Conservation (phyloP, 1,140 invertebrate genomes). For the Drosophila malerkotliana region DNA sequence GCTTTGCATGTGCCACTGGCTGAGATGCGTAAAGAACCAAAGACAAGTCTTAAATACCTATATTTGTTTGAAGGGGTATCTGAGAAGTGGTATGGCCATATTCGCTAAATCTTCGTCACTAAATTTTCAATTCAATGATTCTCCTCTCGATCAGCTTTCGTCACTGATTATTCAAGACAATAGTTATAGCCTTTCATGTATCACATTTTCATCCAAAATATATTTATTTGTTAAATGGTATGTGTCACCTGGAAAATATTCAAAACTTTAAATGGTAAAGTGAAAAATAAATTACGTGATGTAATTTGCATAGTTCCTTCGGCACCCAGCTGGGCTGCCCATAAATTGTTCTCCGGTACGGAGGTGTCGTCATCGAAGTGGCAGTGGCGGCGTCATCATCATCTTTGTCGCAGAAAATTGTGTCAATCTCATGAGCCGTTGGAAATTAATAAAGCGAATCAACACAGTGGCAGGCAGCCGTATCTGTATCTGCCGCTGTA, state of each 20-base stretch:
- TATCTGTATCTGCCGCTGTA: slow-evolving; percentile 39
- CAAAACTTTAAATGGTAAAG: slow-evolving; percentile 13
- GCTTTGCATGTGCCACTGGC: slow-evolving; percentile 44
- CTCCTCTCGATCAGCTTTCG: too few relatives aligned
- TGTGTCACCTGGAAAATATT: not conserved
- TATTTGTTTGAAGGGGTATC: too few relatives aligned
- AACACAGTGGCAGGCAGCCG: slow-evolving; percentile 11
- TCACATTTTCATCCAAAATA: too few relatives aligned
- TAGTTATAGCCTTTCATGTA: too few relatives aligned
- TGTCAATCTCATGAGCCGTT: slow-evolving; percentile 61
- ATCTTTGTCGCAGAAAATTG: slow-evolving; percentile 38
- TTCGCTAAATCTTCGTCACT: too few relatives aligned
- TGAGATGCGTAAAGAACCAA: slow-evolving; percentile 30
- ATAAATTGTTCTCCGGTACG: slow-evolving; percentile 21
- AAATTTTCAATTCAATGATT: too few relatives aligned
- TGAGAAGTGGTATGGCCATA: slow-evolving; percentile 1
- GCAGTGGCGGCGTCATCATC: slow-evolving; percentile 20
- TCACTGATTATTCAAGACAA: too few relatives aligned
- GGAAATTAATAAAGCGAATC: slow-evolving; percentile 62
- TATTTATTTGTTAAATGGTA: not conserved
- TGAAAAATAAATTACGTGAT: slow-evolving; percentile 17
- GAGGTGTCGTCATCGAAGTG: slow-evolving; percentile 22
- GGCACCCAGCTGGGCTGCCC: slow-evolving; percentile 25
- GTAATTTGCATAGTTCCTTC: slow-evolving; percentile 35
- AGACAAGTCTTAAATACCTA: not conserved